Conservation (phyloP, 2,797 vertebrate genomes). For the Dromococcyx pavoninus region DNA sequence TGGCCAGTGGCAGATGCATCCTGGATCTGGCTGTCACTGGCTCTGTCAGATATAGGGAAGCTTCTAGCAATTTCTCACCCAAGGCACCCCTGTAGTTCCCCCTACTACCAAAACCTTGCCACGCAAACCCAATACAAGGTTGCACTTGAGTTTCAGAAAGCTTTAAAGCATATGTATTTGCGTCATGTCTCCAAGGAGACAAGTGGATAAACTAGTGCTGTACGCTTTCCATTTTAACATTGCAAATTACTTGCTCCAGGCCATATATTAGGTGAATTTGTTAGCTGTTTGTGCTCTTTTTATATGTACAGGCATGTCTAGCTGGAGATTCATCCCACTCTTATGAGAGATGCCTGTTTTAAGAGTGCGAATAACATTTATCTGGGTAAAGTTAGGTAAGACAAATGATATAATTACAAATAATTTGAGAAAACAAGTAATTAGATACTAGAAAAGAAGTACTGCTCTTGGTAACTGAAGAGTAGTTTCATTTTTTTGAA, state of each 20-base stretch:
- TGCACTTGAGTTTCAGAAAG: neutral
- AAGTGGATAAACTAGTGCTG: conserved; percentile 2
- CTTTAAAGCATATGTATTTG: neutral
- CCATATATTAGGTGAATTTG: conserved; percentile 14
- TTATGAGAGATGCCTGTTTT: neutral
- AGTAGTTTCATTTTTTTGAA: neutral
- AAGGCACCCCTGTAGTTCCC: too few species aligned
- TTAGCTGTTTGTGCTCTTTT: conserved; percentile 25
- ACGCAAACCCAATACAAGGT: neutral
- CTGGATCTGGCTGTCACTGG: too few species aligned
- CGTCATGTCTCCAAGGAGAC: conserved; percentile 17
- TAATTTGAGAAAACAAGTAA: conserved; percentile 17
- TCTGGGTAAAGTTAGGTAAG: conserved; percentile 32
- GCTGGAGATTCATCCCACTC: conserved; percentile 32
- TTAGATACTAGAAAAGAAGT: neutral
- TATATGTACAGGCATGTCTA: neutral
- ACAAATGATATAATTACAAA: neutral
- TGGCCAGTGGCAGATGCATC: too few species aligned
- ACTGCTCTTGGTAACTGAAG: neutral
- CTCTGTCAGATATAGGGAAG: too few species aligned
- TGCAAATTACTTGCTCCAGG: conserved; percentile 39
- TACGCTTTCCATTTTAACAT: conserved; percentile 21
- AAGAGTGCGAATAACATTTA: neutral
- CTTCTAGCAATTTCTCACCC: too few species aligned
- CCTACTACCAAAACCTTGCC: too few species aligned